Evolutionary conservation across 2,888 invertebrate genomes (phyloP).

Genomic region (Neria commutata): DNA sequence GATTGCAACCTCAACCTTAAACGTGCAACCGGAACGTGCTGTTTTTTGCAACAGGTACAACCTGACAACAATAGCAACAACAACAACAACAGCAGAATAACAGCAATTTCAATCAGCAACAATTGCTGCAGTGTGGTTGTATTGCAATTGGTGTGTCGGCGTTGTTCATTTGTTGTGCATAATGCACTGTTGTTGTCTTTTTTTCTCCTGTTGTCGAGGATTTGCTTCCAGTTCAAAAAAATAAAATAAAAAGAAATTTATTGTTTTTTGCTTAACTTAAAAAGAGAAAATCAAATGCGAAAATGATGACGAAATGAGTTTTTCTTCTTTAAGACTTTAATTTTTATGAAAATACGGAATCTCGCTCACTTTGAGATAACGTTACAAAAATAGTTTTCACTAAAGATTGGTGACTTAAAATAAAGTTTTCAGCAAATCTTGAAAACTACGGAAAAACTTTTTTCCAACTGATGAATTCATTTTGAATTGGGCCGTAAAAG

Average conservation of each 20-base stretch:
- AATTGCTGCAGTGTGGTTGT: constrained; percentile 21
- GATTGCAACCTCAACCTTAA: background rate
- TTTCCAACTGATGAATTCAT: no score
- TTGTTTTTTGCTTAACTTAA: background rate
- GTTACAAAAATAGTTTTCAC: no score
- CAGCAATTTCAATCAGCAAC: no score
- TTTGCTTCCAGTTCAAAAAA: background rate
- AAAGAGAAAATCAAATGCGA: no score
- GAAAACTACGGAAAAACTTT: no score
- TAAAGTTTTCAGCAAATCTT: no score
- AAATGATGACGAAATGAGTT: no score
- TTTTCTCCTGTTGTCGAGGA: constrained; percentile 9
- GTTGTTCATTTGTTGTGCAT: constrained; percentile 29
- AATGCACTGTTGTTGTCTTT: constrained; percentile 20
- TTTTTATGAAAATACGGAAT: background rate
- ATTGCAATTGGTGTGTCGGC: constrained; percentile 16
- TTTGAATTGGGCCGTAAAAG: no score
- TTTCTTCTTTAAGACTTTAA: background rate
- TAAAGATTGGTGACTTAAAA: no score
- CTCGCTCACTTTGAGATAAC: no score
- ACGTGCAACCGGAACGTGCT: no score
- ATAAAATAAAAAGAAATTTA: background rate
- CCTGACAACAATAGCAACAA: background rate
- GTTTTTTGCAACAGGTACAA: background rate
- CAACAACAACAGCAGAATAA: background rate